Conservation (phyloP, 2,888 invertebrate genomes). For the Stratiomys singularior region DNA sequence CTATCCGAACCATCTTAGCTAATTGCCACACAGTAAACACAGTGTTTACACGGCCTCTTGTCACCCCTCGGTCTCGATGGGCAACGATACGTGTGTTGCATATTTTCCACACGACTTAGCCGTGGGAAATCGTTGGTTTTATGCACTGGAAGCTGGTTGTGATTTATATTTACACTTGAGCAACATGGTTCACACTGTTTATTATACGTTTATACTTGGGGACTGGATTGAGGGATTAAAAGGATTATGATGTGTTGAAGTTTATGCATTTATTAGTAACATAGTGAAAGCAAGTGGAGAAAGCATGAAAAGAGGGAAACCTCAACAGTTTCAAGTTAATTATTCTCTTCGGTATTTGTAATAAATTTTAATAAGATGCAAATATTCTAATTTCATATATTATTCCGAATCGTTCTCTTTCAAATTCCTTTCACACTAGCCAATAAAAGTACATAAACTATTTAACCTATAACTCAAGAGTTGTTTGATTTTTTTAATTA, state of each 20-base stretch:
- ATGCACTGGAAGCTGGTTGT: constrained; percentile 16
- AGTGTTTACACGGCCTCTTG: neutral
- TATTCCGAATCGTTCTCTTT: too few species aligned
- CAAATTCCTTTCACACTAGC: too few species aligned
- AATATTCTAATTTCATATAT: too few species aligned
- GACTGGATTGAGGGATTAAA: neutral
- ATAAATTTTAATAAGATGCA: too few species aligned
- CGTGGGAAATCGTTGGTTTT: neutral
- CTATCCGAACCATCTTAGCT: neutral
- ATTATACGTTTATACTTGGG: neutral
- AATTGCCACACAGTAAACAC: neutral
- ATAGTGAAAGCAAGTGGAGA: too few species aligned
- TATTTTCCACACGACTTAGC: constrained; percentile 24
- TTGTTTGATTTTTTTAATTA: too few species aligned
- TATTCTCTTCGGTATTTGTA: too few species aligned
- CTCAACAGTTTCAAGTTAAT: too few species aligned
- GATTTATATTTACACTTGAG: neutral
- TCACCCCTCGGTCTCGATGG: neutral
- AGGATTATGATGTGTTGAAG: neutral
- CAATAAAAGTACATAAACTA: too few species aligned
- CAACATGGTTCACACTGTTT: constrained; percentile 16
- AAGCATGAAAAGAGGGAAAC: too few species aligned
- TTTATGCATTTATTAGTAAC: too few species aligned
- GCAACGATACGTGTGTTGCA: neutral
- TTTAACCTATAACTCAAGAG: too few species aligned